phyloP scores from a whole-genome alignment of 2,888 invertebrate genomes.

The Diadegma fenestrale region DNA sequence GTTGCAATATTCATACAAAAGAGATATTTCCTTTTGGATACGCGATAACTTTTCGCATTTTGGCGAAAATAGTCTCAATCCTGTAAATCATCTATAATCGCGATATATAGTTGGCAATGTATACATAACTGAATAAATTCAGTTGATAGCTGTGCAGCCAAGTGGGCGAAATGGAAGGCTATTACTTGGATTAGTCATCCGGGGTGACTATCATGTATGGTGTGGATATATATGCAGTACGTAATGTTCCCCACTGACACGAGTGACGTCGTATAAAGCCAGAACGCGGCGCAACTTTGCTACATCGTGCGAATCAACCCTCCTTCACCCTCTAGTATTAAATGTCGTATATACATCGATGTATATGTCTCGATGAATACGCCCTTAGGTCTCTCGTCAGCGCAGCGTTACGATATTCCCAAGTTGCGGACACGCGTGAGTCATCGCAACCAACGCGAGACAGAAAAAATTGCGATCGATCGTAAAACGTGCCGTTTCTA shows the following conservation, averaged over 20 bases:
- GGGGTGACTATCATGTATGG: conserved; percentile 18
- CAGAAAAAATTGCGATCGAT: conserved; percentile 82
- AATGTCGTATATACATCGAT: conserved; percentile 21
- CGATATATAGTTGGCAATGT: conserved; percentile 24
- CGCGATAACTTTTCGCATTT: not conserved
- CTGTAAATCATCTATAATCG: conserved; percentile 23
- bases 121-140: conserved; percentile 46
- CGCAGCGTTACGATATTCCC: conserved; percentile 50
- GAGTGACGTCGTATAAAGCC: conserved; percentile 26
- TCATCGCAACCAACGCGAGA: conserved; percentile 55
- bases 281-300: conserved; percentile 38
- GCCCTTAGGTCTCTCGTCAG: conserved; percentile 21
- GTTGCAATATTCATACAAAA: not conserved
- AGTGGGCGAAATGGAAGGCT: conserved; percentile 55
- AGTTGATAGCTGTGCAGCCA: conserved; percentile 43
- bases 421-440: conserved; percentile 62
- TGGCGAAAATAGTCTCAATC: not conserved
- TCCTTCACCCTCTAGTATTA: conserved; percentile 39
- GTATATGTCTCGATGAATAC: conserved; percentile 1
- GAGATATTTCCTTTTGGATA: not conserved
- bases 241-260: conserved; percentile 37
- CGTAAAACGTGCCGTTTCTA: conserved; percentile 69
- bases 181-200: conserved; percentile 63
- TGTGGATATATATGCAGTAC: conserved; percentile 26
- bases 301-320: conserved; percentile 55